phyloP scores from a whole-genome alignment of 2,888 invertebrate genomes.

The Rhamnusium bicolor region DNA sequence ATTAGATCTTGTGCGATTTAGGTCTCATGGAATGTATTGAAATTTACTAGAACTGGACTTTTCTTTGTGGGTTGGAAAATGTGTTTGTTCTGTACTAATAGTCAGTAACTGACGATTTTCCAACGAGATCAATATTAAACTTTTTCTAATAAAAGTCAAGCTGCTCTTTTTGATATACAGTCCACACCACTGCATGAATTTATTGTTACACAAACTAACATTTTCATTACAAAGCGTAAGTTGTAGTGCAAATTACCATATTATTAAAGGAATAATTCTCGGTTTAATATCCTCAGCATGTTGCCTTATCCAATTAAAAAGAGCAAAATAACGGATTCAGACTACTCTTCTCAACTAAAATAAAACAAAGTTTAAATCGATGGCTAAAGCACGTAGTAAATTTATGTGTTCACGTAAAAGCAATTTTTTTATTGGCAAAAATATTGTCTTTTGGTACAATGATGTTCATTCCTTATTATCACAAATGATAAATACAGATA shows the following conservation, averaged over 20 bases:
- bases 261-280: constrained; percentile 22
- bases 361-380: neutral
- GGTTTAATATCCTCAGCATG: constrained; percentile 9
- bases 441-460: neutral
- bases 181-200: neutral
- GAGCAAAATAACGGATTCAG: neutral
- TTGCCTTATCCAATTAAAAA: constrained; percentile 16
- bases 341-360: neutral
- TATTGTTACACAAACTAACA: neutral
- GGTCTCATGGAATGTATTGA: too few species aligned
- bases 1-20: too few species aligned
- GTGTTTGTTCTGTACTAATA: too few species aligned
- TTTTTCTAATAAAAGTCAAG: too few species aligned
- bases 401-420: constrained; percentile 18
- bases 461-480: too few species aligned
- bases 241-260: constrained; percentile 19
- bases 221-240: neutral
- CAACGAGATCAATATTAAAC: too few species aligned
- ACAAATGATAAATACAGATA: too few species aligned
- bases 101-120: too few species aligned
- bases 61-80: too few species aligned
- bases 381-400: constrained; percentile 7
- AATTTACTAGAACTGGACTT: too few species aligned
- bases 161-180: too few species aligned
- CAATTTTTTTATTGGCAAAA: constrained; percentile 8